Conservation (phyloP, 1,140 invertebrate species). For the Diabrotica undecimpunctata region DNA sequence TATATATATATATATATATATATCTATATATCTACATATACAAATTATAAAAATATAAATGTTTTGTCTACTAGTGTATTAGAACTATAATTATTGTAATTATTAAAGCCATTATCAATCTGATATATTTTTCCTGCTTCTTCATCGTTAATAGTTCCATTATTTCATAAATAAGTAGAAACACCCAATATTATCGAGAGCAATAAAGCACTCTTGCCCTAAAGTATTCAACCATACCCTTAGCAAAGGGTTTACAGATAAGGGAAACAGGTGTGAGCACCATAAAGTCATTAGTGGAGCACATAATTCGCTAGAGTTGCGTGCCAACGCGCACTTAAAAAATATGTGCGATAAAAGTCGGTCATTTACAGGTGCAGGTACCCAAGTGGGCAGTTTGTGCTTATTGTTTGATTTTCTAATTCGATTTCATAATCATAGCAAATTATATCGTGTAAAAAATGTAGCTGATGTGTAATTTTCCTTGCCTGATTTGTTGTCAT, state of each 20-base stretch:
- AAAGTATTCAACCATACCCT: not conserved
- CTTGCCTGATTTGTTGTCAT: constrained; percentile 2
- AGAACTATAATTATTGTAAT: no score
- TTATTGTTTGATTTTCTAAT: constrained; percentile 3
- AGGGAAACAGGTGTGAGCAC: not conserved
- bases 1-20: no score
- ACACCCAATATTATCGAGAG: no score
- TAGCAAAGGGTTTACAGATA: not conserved
- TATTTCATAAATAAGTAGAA: no score
- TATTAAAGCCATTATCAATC: no score
- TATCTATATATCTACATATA: no score
- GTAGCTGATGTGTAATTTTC: not conserved
- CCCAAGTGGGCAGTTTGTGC: not conserved
- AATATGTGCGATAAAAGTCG: not conserved
- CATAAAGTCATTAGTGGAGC: not conserved
- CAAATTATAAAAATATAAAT: no score
- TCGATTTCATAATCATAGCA: not conserved
- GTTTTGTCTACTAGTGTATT: no score
- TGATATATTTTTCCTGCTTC: no score
- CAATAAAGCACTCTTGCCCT: not conserved
- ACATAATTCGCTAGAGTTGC: not conserved
- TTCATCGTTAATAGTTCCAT: no score
- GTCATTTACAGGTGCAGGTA: not conserved
- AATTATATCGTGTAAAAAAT: constrained; percentile 1
- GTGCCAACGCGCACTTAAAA: constrained; percentile 2